Base-by-base conservation (phyloP, 2,797 vertebrate species). In the Oreochromis mossambicus region DNA sequence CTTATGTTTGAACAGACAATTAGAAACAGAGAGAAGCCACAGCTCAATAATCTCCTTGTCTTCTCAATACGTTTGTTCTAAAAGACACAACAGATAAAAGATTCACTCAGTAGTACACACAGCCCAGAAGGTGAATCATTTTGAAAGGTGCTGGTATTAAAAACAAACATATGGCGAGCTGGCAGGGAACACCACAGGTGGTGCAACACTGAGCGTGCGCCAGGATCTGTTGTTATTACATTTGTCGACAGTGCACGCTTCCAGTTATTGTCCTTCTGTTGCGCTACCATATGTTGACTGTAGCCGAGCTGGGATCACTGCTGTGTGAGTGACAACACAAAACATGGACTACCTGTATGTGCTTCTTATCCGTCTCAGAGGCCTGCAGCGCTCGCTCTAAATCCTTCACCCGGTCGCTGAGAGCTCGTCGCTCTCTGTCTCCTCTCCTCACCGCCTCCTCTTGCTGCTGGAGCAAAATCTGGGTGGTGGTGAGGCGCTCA, bases 331-430 rank as follows among this genome's bases (percentile, higher is more conserved):
- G 46, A 77, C 29, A 68, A 73, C 5, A 75, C 36, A 87, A 68
- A 61, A 63, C 29, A 87, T 4, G 17, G 38, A 80, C 75, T 90
- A 99, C 98, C 97, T 98, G 97, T 1, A 87, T 88, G 6, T 96
- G 95, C 26, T 96, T 96, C 38, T 95, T 96, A 55, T 98, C 96
- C 0, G 68, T 83, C 87, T 98, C 96, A 0, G 95, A 82, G 1
- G 91, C 79, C 80, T 96, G 97, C 77, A 97, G 88, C 3, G 88
- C 94, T 76, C 96, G 96, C 92, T 99, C 97, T 90, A 98, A 94
- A 15, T 96, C 89, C 11, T 95, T 94, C 87, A 97, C 87, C 84
- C 96, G 94, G 81, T 98, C 97, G 0, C 86, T 83, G 13, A 96
- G 95, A 1, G 90, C 93, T 83, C 96, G 95, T 48, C 95, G 95